These are phyloP conservation scores for Theristus sp. DNA, from an alignment of 2,888 invertebrate genomes.

Conservation along the genomic window DNA sequence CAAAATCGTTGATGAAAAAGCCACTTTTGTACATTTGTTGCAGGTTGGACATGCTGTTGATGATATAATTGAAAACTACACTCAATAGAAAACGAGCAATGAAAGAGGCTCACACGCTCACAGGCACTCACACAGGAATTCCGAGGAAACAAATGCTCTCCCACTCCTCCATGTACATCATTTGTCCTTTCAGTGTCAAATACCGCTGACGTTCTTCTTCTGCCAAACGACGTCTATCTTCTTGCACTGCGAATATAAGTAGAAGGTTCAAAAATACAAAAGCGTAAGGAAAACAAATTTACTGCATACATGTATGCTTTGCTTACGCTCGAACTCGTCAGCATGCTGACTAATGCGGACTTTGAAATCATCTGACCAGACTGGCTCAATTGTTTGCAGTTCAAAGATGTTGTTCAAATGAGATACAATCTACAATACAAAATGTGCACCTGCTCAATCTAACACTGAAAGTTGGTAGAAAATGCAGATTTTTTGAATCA, in stretches of 20 bases:
- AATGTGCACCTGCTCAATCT: no score
- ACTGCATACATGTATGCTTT: no score
- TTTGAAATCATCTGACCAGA: slow-evolving; percentile 15
- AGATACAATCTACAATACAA: slow-evolving; percentile 55
- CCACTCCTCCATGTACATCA: slow-evolving; percentile 98
- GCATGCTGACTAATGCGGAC: slow-evolving; percentile 5
- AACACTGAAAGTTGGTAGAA: no score
- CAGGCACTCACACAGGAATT: slow-evolving; percentile 72
- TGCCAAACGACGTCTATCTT: slow-evolving; percentile 41
- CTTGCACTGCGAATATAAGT: slow-evolving; percentile 22
- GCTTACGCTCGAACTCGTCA: slow-evolving; percentile 6
- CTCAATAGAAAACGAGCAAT: no score
- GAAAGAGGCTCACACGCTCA: no score
- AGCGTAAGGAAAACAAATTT: background rate
- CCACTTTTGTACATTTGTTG: slow-evolving; percentile 79
- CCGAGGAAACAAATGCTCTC: slow-evolving; percentile 88
- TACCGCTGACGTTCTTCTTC: slow-evolving; percentile 16
- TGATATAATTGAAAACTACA: no score
- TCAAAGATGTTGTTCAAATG: slow-evolving; percentile 94
- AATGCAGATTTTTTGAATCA: no score
- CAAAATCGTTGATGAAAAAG: slow-evolving; percentile 86
- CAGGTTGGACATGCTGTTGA: slow-evolving; percentile 65
- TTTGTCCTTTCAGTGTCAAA: slow-evolving; percentile 71
- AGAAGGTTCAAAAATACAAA: background rate
- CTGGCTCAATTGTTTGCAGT: slow-evolving; percentile 62